Conservation (phyloP, 2,888 invertebrate species). For the Machimus atricapillus region DNA sequence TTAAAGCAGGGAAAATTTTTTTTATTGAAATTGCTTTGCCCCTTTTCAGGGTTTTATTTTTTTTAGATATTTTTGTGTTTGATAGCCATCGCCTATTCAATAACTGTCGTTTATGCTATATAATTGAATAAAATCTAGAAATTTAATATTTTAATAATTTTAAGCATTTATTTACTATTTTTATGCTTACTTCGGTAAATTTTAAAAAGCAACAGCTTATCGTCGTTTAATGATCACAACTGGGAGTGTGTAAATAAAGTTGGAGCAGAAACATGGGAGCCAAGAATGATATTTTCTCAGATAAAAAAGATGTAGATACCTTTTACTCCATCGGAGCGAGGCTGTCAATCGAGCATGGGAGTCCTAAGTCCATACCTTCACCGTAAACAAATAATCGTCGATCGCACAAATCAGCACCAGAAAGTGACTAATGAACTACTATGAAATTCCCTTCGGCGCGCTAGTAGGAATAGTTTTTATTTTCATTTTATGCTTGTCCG, state of each 20-base stretch:
- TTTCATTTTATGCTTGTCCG: constrained; percentile 23
- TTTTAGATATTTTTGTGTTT: not conserved
- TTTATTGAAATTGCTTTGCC: not conserved
- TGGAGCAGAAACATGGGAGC: not conserved
- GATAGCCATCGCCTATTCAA: not conserved
- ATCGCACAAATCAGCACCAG: not conserved
- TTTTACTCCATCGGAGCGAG: not conserved
- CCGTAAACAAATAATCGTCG: not conserved
- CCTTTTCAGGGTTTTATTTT: not conserved
- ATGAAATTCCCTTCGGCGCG: not conserved
- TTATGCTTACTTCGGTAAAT: not conserved
- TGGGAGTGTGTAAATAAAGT: not conserved
- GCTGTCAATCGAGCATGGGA: not conserved
- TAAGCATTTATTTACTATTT: not conserved
- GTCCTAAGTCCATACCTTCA: not conserved
- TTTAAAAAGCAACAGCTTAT: not conserved
- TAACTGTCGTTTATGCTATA: not conserved
- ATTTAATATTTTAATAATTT: not conserved
- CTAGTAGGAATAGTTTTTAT: not conserved
- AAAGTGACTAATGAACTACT: not conserved
- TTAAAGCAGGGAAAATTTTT: not conserved
- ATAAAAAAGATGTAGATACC: not conserved
- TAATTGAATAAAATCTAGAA: not conserved
- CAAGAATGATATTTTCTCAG: not conserved
- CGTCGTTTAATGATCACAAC: not conserved